Conservation (phyloP, 37 sponge, comb jelly and placozoan genomes). For the Corticium candelabrum region DNA sequence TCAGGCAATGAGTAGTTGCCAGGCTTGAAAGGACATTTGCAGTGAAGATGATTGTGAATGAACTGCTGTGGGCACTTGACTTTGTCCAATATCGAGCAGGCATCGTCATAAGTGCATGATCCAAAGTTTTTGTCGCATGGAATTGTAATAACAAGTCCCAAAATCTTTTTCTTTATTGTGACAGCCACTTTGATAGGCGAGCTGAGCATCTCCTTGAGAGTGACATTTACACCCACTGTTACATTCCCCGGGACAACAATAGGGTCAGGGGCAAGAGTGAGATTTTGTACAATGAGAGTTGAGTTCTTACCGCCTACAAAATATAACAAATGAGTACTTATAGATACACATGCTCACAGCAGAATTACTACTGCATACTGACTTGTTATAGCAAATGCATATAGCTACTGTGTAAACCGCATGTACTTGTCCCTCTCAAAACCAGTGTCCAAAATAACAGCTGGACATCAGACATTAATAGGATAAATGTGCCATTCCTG, state of each 20-base stretch:
- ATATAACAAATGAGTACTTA: too few species aligned
- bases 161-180: not conserved
- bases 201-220: not conserved
- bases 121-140: not conserved
- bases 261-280: too few species aligned
- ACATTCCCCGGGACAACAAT: not conserved
- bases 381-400: too few species aligned
- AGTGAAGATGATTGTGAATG: not conserved
- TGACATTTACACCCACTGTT: not conserved
- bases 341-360: too few species aligned
- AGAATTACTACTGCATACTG: too few species aligned
- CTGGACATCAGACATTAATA: too few species aligned
- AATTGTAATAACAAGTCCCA: not conserved
- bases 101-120: not conserved
- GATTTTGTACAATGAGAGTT: too few species aligned
- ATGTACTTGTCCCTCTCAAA: too few species aligned
- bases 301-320: too few species aligned
- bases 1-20: not conserved
- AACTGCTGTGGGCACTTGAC: not conserved
- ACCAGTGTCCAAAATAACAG: too few species aligned
- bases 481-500: too few species aligned
- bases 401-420: too few species aligned
- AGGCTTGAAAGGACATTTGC: constrained; percentile 3
- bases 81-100: not conserved
- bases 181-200: not conserved